Base-by-base conservation (phyloP, 2,797 vertebrate genomes). In the Clamator glandarius region DNA sequence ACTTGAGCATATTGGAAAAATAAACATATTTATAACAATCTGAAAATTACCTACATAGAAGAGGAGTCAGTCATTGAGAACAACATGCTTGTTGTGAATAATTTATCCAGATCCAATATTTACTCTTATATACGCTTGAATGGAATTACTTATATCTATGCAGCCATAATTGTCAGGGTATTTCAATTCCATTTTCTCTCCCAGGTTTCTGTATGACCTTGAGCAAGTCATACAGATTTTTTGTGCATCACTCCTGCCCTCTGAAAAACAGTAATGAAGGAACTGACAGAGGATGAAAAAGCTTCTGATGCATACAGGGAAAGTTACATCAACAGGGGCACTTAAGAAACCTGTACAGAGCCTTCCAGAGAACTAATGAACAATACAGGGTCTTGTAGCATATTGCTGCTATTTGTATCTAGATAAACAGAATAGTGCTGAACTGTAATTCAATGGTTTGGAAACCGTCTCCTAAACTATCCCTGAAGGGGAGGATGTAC, bases 61-160 rank as follows among this genome's bases (percentile, higher is more conserved):
- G 51, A 74, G 54, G 41, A 84, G 19, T 8, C 80, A 81, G 76
- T 33, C 33, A 84, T 90, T 86, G 44, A 69, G 73, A 95, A 78
- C 70, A 93, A 63, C 62, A 80, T n/a, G 33, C 17, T 92, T 79
- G 16, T 70, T 63, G 76, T 84, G 84, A 93, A 95, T 93, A 93
- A 81, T 92, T 92, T 74, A 79, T 57, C 44, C 63, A 26, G 16
- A 89, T 94, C 89, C 74, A 95, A 90, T 90, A 93, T 93, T 93
- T 88, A 86, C 57, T 50, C 23, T 83, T 66, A 62, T 6, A 35
- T 52, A 41, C 3, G 39, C 41, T 69, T 75, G 35, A 93, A 78
- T 26, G 76, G 20, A 93, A 79, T 92, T 94, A 84, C 55, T 93
- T 66, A 17, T 42, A 63, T 73, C 70, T 87, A 36, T 64, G 57